Percentiles rank a stretch among this genome's conserved stretches.
Evolutionary conservation across 2,113 vertebrate species (phyloP).

Genomic region (Etia nguti): DNA sequence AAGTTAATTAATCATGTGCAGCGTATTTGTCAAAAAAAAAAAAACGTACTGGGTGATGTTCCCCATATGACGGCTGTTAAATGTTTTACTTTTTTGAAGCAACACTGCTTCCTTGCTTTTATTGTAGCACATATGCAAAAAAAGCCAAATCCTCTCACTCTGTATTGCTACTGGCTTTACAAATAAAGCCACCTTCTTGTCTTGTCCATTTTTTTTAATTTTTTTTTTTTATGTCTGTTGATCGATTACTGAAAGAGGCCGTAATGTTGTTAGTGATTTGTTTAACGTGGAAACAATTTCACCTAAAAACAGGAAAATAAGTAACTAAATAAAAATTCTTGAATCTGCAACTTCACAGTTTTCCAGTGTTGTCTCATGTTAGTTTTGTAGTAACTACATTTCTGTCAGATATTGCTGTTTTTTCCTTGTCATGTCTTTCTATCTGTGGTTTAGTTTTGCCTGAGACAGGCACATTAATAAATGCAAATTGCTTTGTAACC

Average conservation of each 20-base stretch:
- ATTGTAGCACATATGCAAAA: neutral
- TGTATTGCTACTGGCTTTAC: neutral
- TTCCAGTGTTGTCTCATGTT: conserved; percentile 31
- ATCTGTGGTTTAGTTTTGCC: conserved; percentile 46
- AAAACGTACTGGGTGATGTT: neutral
- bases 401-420: conserved; percentile 41
- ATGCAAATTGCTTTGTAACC: conserved; percentile 41
- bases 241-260: neutral
- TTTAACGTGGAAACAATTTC: neutral
- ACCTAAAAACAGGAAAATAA: neutral
- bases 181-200: neutral
- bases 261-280: neutral
- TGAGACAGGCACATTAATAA: conserved; percentile 31
- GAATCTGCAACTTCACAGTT: conserved; percentile 6
- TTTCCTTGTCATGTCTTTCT: conserved; percentile 45
- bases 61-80: neutral
- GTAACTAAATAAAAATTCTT: neutral
- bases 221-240: neutral
- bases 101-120: neutral
- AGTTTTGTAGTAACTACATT: conserved; percentile 19
- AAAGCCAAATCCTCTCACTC: neutral
- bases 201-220: neutral
- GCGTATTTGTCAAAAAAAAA: neutral
- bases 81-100: neutral
- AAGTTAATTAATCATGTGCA: neutral